Evolutionary conservation across 2,888 invertebrate genomes (phyloP).

Genomic region (Drosophila vallismaia): DNA sequence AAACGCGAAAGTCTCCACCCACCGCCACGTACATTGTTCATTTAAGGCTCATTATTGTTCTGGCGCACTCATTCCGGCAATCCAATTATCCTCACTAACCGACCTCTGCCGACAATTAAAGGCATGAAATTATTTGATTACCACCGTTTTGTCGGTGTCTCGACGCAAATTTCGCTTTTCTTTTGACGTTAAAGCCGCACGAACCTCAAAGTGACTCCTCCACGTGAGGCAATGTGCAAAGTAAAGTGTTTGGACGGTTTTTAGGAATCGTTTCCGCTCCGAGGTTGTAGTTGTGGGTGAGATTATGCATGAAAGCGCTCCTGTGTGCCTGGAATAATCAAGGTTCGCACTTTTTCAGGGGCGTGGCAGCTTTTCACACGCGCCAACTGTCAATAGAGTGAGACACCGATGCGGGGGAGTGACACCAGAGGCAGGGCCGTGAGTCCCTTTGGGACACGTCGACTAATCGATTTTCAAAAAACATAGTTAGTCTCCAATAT

Average conservation of each 20-base stretch:
- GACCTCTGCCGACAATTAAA: conserved; percentile 61
- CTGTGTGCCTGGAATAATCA: conserved; percentile 72
- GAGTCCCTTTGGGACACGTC: conserved; percentile 36
- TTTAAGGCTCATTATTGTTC: conserved; percentile 53
- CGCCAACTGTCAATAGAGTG: conserved; percentile 51
- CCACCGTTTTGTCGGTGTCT: conserved; percentile 58
- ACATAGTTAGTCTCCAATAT: conserved; percentile 59
- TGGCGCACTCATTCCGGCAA: conserved; percentile 41
- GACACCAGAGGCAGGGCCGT: not conserved
- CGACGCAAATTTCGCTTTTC: conserved; percentile 70
- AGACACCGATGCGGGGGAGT: not conserved
- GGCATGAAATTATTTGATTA: conserved; percentile 72
- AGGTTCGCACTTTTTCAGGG: conserved; percentile 34
- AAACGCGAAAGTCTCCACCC: not conserved
- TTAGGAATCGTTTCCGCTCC: conserved; percentile 12
- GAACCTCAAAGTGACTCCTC: conserved; percentile 11
- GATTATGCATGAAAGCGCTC: conserved; percentile 76
- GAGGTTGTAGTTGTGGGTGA: conserved; percentile 43
- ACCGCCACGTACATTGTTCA: conserved; percentile 29
- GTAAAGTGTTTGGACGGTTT: conserved; percentile 19
- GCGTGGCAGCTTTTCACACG: conserved; percentile 37
- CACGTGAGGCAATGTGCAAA: conserved; percentile 45
- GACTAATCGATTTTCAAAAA: conserved; percentile 70
- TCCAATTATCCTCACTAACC: conserved; percentile 50
- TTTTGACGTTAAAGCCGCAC: conserved; percentile 35